Base-by-base conservation (phyloP, 2,113 vertebrate species). In the Oncorhynchus keta region DNA sequence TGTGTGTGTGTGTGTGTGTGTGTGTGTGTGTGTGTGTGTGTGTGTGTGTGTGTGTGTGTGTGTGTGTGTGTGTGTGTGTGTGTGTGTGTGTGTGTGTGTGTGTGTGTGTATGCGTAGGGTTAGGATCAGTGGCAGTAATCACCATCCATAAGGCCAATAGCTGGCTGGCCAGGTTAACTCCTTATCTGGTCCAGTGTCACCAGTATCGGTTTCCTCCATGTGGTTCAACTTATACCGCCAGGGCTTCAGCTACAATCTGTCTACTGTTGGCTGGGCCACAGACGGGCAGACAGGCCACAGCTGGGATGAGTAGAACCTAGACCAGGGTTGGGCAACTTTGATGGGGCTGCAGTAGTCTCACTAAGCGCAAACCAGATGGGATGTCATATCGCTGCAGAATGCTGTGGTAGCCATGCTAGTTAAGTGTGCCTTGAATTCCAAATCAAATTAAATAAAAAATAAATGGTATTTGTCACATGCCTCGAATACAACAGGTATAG, bases 221-320 rank as follows among this genome's bases (percentile, higher is more conserved):
- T 91, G 90, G 83, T 91, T 92, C 89, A 78, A 82, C 74, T 92
- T 87, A 89, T 78, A 87, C 78, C 80, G 75, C 85, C 85, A 83
- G 9, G 39, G 39, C 39, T 45, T 45, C 39, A 11, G 39, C 39
- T 45, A 45, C 39, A 45, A 45, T 45, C 39, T 45, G 39, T 45
- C 39, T 45, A 45, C 9, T 45, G 9, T 45, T 59, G 64, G 66
- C 49, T 9, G 70, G 48, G 45, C 71, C 83, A 81, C 81, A 86
- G 88, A 84, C 86, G 68, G 81, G 35, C 77, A 69, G 73, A 72
- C 30, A 74, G 83, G 83, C 85, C 84, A 83, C 88, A 85, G 71
- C 28, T 22, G 74, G 79, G 72, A 14, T 67, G 51, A 32, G 72
- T 20, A 76, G 72, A 67, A 76, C 39, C 39, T 11, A 55, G 49